These are phyloP conservation scores for Agapornis canus DNA, from an alignment of 2,797 vertebrate genomes.

Conservation along the genomic window DNA sequence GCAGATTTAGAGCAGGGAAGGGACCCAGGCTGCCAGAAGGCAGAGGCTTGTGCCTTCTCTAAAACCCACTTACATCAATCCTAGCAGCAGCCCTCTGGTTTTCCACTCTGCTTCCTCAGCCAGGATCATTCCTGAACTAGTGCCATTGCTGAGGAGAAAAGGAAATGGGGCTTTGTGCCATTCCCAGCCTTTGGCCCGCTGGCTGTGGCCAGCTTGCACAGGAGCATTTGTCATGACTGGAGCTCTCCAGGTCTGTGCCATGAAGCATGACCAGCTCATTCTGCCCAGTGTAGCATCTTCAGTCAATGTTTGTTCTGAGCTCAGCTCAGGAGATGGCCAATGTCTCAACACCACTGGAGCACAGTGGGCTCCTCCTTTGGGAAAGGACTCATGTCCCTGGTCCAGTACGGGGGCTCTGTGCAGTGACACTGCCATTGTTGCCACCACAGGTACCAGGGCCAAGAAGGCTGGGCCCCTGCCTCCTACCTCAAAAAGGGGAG, in stretches of 20 bases:
- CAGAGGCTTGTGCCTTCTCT: background rate
- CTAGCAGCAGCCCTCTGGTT: background rate
- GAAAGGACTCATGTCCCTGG: fast-evolving
- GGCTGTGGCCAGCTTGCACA: background rate
- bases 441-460: conserved; percentile 87
- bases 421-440: background rate
- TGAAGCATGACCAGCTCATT: fast-evolving
- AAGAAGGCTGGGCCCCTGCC: conserved; percentile 97
- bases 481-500: conserved; percentile 92
- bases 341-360: background rate
- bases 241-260: background rate
- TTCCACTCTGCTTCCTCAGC: background rate
- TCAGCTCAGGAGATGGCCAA: fast-evolving
- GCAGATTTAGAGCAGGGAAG: background rate
- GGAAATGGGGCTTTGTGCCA: fast-evolving
- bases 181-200: background rate
- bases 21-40: background rate
- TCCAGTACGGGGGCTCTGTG: fast-evolving
- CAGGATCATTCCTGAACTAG: background rate
- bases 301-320: fast-evolving
- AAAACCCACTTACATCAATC: background rate
- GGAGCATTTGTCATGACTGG: background rate
- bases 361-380: fast-evolving
- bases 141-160: background rate
- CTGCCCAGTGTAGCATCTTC: background rate